Conservation (phyloP, 2,113 vertebrate genomes). For the Potamarius usumacintae region DNA sequence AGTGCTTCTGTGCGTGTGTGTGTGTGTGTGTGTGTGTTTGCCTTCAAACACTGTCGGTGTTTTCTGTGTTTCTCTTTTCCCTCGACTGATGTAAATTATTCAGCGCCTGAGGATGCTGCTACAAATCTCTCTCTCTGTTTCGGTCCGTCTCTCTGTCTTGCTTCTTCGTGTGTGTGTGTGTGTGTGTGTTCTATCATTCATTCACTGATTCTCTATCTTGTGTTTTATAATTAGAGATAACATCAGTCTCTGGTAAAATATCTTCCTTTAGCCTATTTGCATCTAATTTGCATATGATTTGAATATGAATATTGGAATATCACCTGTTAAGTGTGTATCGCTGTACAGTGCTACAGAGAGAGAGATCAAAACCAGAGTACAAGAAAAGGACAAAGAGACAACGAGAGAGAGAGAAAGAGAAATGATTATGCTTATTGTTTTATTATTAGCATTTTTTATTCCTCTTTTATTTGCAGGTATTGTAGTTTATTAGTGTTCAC, state of each 20-base stretch:
- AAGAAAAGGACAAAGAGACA: neutral
- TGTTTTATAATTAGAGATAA: constrained; percentile 15
- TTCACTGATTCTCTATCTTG: neutral
- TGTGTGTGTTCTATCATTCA: neutral
- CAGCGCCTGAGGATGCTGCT: constrained; percentile 68
- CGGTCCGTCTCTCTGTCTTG: constrained; percentile 55
- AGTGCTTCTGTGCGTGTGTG: constrained; percentile 49
- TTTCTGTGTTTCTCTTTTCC: constrained; percentile 75
- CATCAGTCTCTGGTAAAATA: neutral
- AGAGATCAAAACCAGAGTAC: neutral
- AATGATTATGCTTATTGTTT: neutral
- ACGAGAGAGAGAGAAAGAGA: neutral
- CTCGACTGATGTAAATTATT: constrained; percentile 74
- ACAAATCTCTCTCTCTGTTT: constrained; percentile 56
- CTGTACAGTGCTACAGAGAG: neutral
- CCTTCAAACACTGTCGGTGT: constrained; percentile 73
- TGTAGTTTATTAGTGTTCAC: neutral
- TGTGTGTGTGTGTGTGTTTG: constrained; percentile 14
- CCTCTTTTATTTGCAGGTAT: neutral
- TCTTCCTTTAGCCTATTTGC: constrained; percentile 5
- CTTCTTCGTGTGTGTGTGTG: constrained; percentile 31
- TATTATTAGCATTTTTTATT: neutral
- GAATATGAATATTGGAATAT: neutral
- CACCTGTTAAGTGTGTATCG: constrained; percentile 13
- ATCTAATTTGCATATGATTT: constrained; percentile 2